Evolutionary conservation across 2,797 vertebrate genomes (phyloP).

Genomic region (Calcarius lapponicus): DNA sequence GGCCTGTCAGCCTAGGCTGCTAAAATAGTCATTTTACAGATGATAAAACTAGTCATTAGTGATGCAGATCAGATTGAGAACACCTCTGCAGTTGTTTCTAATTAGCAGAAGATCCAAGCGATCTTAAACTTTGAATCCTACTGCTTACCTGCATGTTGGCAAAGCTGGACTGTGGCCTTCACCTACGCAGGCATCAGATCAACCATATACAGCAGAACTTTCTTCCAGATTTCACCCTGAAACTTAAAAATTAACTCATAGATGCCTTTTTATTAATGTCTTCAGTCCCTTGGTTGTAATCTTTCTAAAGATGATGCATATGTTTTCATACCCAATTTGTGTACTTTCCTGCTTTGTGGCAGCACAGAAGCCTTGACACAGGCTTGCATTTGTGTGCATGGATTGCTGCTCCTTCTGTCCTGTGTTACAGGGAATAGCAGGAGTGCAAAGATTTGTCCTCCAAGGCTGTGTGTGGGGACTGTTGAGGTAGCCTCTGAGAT

Average conservation of each 20-base stretch:
- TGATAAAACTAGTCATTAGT: neutral
- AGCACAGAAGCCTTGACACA: neutral
- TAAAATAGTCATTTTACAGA: neutral
- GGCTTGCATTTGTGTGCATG: fast-evolving
- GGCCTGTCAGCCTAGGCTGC: neutral
- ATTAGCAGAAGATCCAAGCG: neutral
- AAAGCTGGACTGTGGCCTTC: neutral
- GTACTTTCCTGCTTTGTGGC: neutral
- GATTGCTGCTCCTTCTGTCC: neutral
- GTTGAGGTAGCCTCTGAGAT: neutral
- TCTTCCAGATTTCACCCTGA: neutral
- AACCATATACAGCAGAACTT: neutral
- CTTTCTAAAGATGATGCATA: neutral
- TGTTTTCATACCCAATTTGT: neutral
- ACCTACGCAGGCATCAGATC: neutral
- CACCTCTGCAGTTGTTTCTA: neutral
- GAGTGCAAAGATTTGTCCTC: neutral
- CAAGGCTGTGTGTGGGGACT: neutral
- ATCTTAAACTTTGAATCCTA: neutral
- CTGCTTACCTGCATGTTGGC: neutral
- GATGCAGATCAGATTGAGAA: neutral
- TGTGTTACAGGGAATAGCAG: neutral
- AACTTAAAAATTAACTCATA: neutral
- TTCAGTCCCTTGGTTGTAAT: neutral
- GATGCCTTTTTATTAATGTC: neutral